Percentiles rank a stretch among this genome's conserved stretches.
These are phyloP conservation scores for Eugnorisma glareosa DNA, from an alignment of 2,888 invertebrate genomes.

Conservation along the genomic window DNA sequence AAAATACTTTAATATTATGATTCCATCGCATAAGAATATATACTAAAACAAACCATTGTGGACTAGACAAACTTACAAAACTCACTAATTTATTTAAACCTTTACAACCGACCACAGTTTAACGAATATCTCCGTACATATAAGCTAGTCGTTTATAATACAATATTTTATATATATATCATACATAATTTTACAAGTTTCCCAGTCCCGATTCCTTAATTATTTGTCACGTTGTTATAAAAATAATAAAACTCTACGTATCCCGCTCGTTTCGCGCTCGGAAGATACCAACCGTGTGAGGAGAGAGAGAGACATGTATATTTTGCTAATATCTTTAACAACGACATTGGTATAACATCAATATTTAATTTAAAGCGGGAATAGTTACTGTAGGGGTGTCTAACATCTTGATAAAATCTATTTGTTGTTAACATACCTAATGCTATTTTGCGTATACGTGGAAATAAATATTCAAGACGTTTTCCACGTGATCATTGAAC, in stretches of 20 bases:
- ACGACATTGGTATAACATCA: constrained; percentile 64
- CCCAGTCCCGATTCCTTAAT: constrained; percentile 62
- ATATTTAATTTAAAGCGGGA: constrained; percentile 43
- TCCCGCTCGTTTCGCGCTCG: constrained; percentile 43
- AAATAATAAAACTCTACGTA: constrained; percentile 44
- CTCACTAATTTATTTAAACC: constrained; percentile 24
- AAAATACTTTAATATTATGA: background rate
- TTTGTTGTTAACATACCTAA: constrained; percentile 9
- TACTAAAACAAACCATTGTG: constrained; percentile 44
- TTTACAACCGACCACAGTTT: constrained; percentile 30
- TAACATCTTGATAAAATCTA: constrained; percentile 19
- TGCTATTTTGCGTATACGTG: background rate
- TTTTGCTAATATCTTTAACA: constrained; percentile 65
- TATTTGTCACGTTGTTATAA: constrained; percentile 54
- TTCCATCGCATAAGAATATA: constrained; percentile 33
- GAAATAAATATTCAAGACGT: background rate
- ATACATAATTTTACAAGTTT: constrained; percentile 52
- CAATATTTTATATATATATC: constrained; percentile 49
- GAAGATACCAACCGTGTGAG: constrained; percentile 57
- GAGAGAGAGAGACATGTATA: constrained; percentile 64
- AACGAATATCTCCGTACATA: constrained; percentile 15
- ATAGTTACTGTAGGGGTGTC: constrained; percentile 53
- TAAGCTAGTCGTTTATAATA: constrained; percentile 55
- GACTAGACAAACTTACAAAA: constrained; percentile 60
- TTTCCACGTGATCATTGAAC: background rate